Percentiles rank a stretch among this genome's conserved stretches.
Conservation (phyloP, 1,140 invertebrate genomes). For the Archivesica marissinica region DNA sequence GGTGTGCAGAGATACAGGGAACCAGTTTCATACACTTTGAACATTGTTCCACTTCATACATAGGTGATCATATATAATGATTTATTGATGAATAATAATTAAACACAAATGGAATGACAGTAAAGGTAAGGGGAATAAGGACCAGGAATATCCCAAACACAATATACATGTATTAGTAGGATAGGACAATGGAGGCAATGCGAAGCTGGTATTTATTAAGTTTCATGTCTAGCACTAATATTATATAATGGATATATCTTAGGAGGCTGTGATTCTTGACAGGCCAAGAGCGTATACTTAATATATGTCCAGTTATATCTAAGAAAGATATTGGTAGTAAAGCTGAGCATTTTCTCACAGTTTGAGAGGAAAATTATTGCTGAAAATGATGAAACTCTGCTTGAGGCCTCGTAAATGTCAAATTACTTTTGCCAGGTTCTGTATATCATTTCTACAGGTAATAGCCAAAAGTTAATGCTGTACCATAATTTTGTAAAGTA, state of each 20-base stretch:
- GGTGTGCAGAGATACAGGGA: background rate
- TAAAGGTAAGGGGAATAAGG: no score
- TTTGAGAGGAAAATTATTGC: constrained; percentile 8
- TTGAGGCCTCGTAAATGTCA: constrained; percentile 17
- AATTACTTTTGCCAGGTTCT: background rate
- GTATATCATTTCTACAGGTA: constrained; percentile 40
- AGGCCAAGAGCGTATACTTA: background rate
- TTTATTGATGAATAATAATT: background rate
- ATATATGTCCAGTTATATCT: background rate
- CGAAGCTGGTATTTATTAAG: background rate
- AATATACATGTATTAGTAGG: background rate
- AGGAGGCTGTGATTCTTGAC: background rate
- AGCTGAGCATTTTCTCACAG: constrained; percentile 37
- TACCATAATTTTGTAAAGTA: background rate
- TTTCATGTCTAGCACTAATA: constrained; percentile 4
- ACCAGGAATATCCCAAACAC: background rate
- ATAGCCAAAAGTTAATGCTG: background rate
- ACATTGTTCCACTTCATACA: background rate
- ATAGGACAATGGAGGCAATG: background rate
- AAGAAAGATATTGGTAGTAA: background rate
- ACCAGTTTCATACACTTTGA: background rate
- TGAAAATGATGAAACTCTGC: background rate
- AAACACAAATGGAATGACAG: background rate
- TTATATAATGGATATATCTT: background rate
- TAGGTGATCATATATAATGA: background rate